Evolutionary conservation across 2,113 vertebrate genomes (phyloP).

Genomic region (Sula dactylatra): DNA sequence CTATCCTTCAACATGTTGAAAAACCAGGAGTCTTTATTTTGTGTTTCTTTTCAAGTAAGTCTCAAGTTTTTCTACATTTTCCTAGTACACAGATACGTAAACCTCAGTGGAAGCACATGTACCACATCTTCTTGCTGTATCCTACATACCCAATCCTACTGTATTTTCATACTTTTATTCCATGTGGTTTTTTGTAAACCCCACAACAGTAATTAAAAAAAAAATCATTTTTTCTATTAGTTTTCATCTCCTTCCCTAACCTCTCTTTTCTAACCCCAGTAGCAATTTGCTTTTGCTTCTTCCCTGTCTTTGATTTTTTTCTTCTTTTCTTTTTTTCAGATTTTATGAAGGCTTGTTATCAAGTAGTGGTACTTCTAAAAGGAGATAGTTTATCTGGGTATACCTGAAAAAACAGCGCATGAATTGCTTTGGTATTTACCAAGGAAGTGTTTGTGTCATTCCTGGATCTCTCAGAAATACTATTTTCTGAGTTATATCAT

Average conservation of each 20-base stretch:
- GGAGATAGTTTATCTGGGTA: neutral
- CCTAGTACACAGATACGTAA: neutral
- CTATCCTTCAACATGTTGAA: neutral
- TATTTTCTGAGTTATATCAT: neutral
- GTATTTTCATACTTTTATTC: neutral
- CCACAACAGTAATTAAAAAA: neutral
- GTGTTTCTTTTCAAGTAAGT: neutral
- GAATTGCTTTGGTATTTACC: neutral
- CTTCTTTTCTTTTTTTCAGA: neutral
- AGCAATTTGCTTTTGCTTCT: neutral
- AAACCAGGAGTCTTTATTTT: neutral
- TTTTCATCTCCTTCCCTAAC: neutral
- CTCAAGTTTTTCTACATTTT: neutral
- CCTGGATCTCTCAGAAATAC: neutral
- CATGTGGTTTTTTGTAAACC: neutral
- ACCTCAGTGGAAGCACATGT: neutral
- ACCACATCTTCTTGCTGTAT: neutral
- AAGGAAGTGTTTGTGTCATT: neutral
- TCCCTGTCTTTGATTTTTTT: neutral
- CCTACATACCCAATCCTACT: neutral
- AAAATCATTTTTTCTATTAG: neutral
- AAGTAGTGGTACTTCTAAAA: neutral
- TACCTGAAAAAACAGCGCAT: neutral
- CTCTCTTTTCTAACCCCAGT: neutral
- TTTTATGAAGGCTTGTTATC: neutral